Evolutionary conservation across 2,797 vertebrate genomes (phyloP).

Genomic region (Tadarida brasiliensis): DNA sequence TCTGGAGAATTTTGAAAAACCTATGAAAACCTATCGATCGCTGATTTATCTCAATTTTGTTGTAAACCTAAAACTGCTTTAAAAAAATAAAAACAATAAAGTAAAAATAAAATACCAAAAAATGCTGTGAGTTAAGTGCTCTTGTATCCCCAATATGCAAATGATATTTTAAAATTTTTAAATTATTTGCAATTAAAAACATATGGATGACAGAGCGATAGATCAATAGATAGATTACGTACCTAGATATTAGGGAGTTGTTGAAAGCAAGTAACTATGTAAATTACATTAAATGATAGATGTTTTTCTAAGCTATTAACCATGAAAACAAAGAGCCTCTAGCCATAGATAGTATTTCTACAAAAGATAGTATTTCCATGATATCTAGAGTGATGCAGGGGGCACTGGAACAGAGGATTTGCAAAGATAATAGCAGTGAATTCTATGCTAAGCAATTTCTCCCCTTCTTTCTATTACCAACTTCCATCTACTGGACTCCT

Average conservation of each 20-base stretch:
- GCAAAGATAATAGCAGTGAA: neutral
- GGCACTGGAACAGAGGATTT: neutral
- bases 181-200: slow-evolving; percentile 18
- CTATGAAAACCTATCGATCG: neutral
- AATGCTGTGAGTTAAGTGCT: neutral
- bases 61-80: neutral
- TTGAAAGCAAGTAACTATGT: neutral
- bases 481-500: neutral
- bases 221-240: neutral
- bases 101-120: neutral
- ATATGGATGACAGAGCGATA: neutral
- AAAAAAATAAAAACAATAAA: neutral
- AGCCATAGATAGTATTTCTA: neutral
- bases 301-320: neutral
- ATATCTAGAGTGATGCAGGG: neutral
- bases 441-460: neutral
- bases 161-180: neutral
- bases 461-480: neutral
- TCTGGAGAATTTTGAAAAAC: neutral
- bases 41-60: neutral
- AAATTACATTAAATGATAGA: neutral
- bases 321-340: neutral
- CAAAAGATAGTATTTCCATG: neutral
- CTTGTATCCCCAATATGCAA: neutral
- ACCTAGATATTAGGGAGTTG: neutral